Evolutionary conservation across 1,140 invertebrate species (phyloP).

Genomic region (Stenopsyche tienmushanensis): DNA sequence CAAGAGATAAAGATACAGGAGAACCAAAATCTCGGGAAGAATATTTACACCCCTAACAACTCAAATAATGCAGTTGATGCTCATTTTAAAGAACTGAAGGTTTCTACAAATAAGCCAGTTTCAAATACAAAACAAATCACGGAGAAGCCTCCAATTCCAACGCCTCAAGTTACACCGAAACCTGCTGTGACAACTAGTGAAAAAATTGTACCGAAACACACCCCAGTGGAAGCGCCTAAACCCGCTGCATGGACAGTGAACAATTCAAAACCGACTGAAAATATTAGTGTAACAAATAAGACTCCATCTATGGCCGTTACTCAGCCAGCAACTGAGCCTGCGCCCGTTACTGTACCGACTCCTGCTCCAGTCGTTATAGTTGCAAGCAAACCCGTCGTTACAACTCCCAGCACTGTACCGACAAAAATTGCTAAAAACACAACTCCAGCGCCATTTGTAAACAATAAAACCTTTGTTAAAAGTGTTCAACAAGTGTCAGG

Average conservation of each 20-base stretch:
- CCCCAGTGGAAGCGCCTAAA: constrained; percentile 46
- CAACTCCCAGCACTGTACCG: neutral
- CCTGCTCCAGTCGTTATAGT: constrained; percentile 37
- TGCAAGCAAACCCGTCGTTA: constrained; percentile 44
- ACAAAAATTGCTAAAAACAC: constrained; percentile 48
- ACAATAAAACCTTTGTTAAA: constrained; percentile 33
- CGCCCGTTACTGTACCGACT: constrained; percentile 44
- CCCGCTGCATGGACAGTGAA: constrained; percentile 47
- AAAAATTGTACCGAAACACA: constrained; percentile 46
- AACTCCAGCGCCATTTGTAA: constrained; percentile 40
- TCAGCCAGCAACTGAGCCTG: constrained; percentile 21
- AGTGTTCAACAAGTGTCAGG: too few species aligned
- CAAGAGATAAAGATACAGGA: constrained; percentile 47
- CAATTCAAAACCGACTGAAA: constrained; percentile 44
- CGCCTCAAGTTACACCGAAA: constrained; percentile 39
- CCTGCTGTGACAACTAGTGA: constrained; percentile 41
- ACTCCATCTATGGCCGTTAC: neutral
- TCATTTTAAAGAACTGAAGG: constrained; percentile 54
- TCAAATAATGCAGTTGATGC: constrained; percentile 44
- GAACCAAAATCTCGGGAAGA: constrained; percentile 44
- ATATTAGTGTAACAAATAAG: constrained; percentile 5
- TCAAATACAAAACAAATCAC: constrained; percentile 43
- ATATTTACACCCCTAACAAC: too few species aligned
- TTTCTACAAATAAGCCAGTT: constrained; percentile 47
- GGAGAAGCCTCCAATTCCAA: neutral